phyloP scores from a whole-genome alignment of 2,888 invertebrate genomes.

The Hirtodrosophila cameraria region DNA sequence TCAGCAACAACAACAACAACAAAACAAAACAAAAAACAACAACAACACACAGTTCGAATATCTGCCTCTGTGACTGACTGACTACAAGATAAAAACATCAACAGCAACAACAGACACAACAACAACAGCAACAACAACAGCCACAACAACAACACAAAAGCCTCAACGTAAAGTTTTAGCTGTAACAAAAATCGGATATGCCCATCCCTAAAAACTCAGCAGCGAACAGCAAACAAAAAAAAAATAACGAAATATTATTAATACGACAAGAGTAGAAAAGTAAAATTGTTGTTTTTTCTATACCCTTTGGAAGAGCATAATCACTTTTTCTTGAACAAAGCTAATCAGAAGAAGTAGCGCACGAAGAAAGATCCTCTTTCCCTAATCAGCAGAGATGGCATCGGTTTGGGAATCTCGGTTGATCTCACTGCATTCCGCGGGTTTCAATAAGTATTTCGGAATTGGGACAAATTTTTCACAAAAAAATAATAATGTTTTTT shows the following conservation, averaged over 20 bases:
- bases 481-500: too few species aligned
- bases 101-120: conserved; percentile 70
- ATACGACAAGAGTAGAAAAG: conserved; percentile 33
- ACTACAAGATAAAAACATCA: conserved; percentile 79
- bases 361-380: too few species aligned
- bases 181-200: conserved; percentile 80
- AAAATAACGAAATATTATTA: conserved; percentile 44
- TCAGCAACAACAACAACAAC: conserved; percentile 40
- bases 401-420: too few species aligned
- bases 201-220: conserved; percentile 80
- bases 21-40: conserved; percentile 36
- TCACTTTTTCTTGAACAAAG: background rate
- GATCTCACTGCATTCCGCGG: too few species aligned
- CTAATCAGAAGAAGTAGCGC: background rate
- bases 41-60: conserved; percentile 45
- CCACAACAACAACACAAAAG: conserved; percentile 37
- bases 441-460: too few species aligned
- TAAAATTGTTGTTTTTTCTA: conserved; percentile 16
- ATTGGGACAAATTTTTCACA: too few species aligned
- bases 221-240: conserved; percentile 22
- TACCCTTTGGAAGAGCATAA: conserved; percentile 1
- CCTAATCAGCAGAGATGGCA: too few species aligned
- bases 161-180: conserved; percentile 62
- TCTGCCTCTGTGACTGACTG: conserved; percentile 71
- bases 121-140: conserved; percentile 42